Evolutionary conservation across 23 tunicate species (phyloP).

Genomic region (Phallusia fumigata): DNA sequence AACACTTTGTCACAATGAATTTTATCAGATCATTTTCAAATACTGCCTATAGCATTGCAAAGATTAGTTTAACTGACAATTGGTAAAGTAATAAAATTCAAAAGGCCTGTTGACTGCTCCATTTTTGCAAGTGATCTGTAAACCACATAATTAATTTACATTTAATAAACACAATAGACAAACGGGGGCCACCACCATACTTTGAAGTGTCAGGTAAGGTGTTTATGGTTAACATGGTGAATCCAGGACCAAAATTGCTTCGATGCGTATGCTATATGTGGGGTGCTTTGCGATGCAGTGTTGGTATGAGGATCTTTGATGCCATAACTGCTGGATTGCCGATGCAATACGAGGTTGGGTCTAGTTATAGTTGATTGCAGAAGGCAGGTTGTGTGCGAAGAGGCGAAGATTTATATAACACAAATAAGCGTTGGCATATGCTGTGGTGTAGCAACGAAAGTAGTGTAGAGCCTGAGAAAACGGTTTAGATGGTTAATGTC

Average conservation of each 20-base stretch:
- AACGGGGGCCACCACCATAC: background rate
- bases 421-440: conserved; percentile 34
- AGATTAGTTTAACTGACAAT: no score
- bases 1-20: no score
- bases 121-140: background rate
- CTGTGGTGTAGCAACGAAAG: conserved; percentile 19
- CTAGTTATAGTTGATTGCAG: conserved; percentile 1
- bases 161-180: background rate
- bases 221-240: background rate
- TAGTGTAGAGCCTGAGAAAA: conserved; percentile 14
- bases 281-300: conserved; percentile 1
- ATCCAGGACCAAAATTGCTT: background rate
- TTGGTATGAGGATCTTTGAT: background rate
- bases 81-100: no score
- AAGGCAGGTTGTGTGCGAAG: conserved; percentile 7
- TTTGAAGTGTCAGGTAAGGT: background rate
- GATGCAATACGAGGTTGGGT: background rate
- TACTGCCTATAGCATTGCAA: no score
- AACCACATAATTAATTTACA: background rate
- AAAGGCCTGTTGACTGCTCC: no score
- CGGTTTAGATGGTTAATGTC: background rate
- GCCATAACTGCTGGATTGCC: background rate
- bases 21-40: no score
- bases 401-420: conserved; percentile 27
- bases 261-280: background rate